Base-by-base conservation (phyloP, 2,888 invertebrate species). In the Mythimna loreyi region DNA sequence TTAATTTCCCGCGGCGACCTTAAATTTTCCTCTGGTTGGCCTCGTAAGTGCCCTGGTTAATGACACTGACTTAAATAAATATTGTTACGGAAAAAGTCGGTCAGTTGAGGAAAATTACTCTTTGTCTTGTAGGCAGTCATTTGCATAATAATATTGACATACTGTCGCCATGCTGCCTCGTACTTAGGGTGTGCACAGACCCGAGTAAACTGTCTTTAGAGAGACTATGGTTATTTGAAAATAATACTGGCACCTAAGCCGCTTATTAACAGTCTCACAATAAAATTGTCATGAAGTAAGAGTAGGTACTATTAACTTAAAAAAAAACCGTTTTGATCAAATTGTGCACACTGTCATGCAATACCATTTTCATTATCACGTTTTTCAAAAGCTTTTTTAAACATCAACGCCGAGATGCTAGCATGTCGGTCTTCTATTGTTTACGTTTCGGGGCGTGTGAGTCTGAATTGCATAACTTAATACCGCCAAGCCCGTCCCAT, bases 1-100 rank as follows among this genome's bases (percentile, higher is more conserved):
- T 82, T 76, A 75, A 82, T 82, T 84, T 76, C 71, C 75, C 71
- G 62, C 25, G 64, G 43, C 33, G 72, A 64, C 77, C 70, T 73
- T 64, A 81, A 73, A 75, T 72, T 74, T 76, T 79, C 68, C 58
- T 78, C 64, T 71, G 49, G 67, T 65, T 76, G 61, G 43, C 33
- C 59, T 61, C 59, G 65, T 70, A 65, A 76, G 68, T 72, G 59
- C 67, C 11, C 55, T 52, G 52, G 67, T 77, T 81, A 56, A 66
- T 74, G 62, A 67, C 53, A 62, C 33, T 65, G 65, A 52, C 56
- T 47, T 62, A 30, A 40, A 78, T 69, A 66, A 70, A 68, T 61
- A 68, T 61, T 75, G 68, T 80, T 21, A 25, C 47, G 62, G 76
- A 70, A 72, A 78, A 72, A 66, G 56, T 65, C 52, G 56, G 71